Base-by-base conservation (phyloP, 2,113 vertebrate species). In the Accipiter cooperii region DNA sequence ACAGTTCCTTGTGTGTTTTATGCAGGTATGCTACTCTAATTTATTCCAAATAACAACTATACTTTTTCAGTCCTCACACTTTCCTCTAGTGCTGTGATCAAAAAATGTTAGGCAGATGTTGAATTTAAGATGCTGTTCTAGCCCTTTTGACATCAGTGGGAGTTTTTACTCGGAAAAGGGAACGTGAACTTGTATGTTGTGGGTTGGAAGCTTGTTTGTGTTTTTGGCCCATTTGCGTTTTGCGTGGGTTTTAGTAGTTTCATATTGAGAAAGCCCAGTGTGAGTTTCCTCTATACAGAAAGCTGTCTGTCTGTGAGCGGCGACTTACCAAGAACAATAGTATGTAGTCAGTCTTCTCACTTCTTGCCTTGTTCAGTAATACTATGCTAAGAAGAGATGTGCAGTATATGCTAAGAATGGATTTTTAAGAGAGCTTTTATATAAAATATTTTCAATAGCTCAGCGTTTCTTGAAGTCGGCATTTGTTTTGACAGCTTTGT, bases 1-100 rank as follows among this genome's bases (percentile, higher is more conserved):
- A 0, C 2, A 58, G 15, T 47, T 76, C 29, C 26, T 71, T 0
- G 0, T 26, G n/a, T 55, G 16, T 47, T 73, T 73, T 57, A 18
- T 33, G 12, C 18, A n/a, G 22, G 7, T 63, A 13, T n/a, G 15
- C 8, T 82, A 8, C n/a, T 74, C 29, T 38, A 47, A 87, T 55
- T 70, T 74, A 58, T 91, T 91, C 73, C 44, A 58, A 87, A 38
- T 13, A 60, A 2, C 14, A 71, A 7, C 26, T 16, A 6, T 22
- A 13, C 13, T 46, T 60, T 68, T 89, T 75, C 40, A 74, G 17
- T 82, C 19, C 6, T 90, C n/a, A 47, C 2, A 3, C 20, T 73
- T 76, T 85, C 8, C 13, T 82, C 22, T 42, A 29, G 74, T 25
- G 52, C n/a, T 44, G 47, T 10, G 7, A 58, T 55, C 24, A 64